Percentiles rank a stretch among this genome's conserved stretches.
These are phyloP conservation scores for Drosophila affinis DNA, from an alignment of 2,888 invertebrate species.

Conservation along the genomic window DNA sequence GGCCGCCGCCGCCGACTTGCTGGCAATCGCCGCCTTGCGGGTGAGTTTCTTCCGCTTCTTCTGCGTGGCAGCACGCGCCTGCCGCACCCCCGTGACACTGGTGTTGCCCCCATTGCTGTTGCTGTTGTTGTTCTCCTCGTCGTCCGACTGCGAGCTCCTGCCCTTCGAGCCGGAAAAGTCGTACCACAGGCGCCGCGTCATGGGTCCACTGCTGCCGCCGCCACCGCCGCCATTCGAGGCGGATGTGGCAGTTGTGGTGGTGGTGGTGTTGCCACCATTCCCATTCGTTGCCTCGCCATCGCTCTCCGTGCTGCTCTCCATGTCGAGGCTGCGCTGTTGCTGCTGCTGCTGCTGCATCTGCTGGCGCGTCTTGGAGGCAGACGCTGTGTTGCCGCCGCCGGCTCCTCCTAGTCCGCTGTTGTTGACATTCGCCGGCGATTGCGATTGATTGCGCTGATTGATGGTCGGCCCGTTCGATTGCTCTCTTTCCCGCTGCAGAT, in stretches of 20 bases:
- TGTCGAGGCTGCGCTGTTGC: conserved; percentile 71
- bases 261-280: conserved; percentile 65
- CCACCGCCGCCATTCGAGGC: conserved; percentile 62
- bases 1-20: conserved; percentile 81
- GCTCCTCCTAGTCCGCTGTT: conserved; percentile 16
- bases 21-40: conserved; percentile 82
- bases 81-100: conserved; percentile 45
- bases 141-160: conserved; percentile 87
- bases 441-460: conserved; percentile 62
- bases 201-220: conserved; percentile 82
- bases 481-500: conserved; percentile 42
- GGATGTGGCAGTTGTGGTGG: conserved; percentile 59
- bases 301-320: conserved; percentile 81
- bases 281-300: conserved; percentile 75
- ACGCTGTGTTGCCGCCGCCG: conserved; percentile 58
- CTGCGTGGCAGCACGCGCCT: conserved; percentile 70
- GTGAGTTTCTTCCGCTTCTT: conserved; percentile 84
- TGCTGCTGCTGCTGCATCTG: conserved; percentile 52
- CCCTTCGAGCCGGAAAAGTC: conserved; percentile 88
- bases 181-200: conserved; percentile 90
- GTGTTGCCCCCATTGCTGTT: conserved; percentile 72
- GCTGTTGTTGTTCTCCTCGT: conserved; percentile 85
- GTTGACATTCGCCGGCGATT: conserved; percentile 67
- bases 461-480: conserved; percentile 38
- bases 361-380: conserved; percentile 73